Evolutionary conservation across 2,888 invertebrate species (phyloP), one percentile per base, ranked within the genome.

Genomic region (Saturnia japonica): DNA sequence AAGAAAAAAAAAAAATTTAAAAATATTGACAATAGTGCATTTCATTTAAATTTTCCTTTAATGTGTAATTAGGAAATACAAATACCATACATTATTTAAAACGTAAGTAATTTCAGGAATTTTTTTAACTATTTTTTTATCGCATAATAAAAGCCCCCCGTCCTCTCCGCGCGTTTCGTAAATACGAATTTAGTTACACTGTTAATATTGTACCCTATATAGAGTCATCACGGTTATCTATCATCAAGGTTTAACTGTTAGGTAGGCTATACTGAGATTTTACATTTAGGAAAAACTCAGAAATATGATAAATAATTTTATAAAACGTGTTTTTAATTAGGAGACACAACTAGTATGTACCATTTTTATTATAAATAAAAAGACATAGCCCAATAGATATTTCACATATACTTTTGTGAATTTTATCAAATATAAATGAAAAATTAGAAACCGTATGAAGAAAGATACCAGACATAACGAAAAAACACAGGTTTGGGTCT

Each of bases 251-350:
- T n/a, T n/a, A n/a, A n/a, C n/a, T n/a, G n/a, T n/a, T n/a, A 60
- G 28, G 28, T 25, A 28, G 25, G 28, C 12, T 12, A 14, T 12
- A n/a, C 0, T 62, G n/a, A n/a, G n/a, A n/a, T n/a, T n/a, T 34
- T 28, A 62, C 7, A 64, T 40, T 64, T 11, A 7, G 19, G 64
- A 40, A 40, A 40, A 64, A 64, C n/a, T 40, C 34, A 19, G 22
- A 64, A 64, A 64, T 8, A n/a, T 64, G n/a, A 34, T 28, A 64
- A 34, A 28, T 62, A 34, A 34, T 62, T 62, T 62, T 62, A 62
- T 34, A 62, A 28, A 64, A 19, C n/a, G n/a, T 40, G 40, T 11
- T 22, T 11, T 40, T 40, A 11, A 40, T 40, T 64, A 16, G 64
- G 64, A 40, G 64, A 64, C 64, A 8, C 64, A 64, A 40, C n/a